Conservation (phyloP, 1,140 invertebrate genomes). For the Oryctes rhinoceros region DNA sequence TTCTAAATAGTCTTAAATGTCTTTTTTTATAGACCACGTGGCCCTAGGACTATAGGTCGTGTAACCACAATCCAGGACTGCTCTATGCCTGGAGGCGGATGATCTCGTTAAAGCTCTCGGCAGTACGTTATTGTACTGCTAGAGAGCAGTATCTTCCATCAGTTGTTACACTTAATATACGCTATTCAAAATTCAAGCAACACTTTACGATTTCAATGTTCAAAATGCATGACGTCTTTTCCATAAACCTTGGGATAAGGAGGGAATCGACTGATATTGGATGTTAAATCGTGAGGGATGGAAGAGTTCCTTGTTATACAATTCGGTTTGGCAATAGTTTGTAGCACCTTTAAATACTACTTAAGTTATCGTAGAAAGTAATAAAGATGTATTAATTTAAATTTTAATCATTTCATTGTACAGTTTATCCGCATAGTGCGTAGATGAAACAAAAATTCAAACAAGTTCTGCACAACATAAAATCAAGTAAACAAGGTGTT, state of each 20-base stretch:
- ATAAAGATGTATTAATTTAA: no score
- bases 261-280: constrained; percentile 46
- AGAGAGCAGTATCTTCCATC: constrained; percentile 51
- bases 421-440: no score
- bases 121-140: constrained; percentile 44
- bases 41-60: constrained; percentile 45
- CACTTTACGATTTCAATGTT: constrained; percentile 37
- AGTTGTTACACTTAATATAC: constrained; percentile 39
- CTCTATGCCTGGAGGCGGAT: constrained; percentile 54
- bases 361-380: no score
- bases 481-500: no score
- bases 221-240: constrained; percentile 47
- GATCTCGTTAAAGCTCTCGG: constrained; percentile 49
- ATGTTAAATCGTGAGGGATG: constrained; percentile 37
- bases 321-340: neutral
- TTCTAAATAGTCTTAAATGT: constrained; percentile 11
- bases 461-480: no score
- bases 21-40: constrained; percentile 33
- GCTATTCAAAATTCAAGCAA: constrained; percentile 11
- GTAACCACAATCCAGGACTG: constrained; percentile 48
- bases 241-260: constrained; percentile 47
- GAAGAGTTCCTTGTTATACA: neutral
- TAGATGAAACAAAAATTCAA: no score
- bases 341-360: no score
- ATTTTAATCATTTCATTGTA: no score